phyloP scores from a whole-genome alignment of 2,797 vertebrate genomes.

The Enteromius radiatus region DNA sequence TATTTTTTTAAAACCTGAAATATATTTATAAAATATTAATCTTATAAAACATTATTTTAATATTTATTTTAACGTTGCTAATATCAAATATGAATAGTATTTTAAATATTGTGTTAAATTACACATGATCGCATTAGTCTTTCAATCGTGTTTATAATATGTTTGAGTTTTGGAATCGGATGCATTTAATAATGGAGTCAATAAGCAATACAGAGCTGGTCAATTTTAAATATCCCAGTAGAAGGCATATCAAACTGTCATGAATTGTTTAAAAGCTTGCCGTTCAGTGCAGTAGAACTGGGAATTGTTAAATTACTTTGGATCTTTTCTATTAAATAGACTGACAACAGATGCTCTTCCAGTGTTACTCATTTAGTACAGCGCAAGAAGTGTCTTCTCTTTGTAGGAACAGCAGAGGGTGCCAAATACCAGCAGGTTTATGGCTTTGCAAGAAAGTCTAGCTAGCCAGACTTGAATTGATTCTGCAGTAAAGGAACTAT shows the following conservation, averaged over 20 bases:
- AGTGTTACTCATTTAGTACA: not conserved
- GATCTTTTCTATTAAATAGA: not conserved
- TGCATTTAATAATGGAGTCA: not conserved
- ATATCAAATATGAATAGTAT: not conserved
- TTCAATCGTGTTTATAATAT: not conserved
- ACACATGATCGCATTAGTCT: not conserved
- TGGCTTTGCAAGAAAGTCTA: not conserved
- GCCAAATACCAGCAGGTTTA: conserved; percentile 15
- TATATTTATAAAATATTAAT: not conserved
- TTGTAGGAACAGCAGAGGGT: conserved; percentile 26
- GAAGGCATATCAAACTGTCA: not conserved
- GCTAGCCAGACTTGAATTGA: not conserved
- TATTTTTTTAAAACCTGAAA: not conserved
- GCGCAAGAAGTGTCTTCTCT: not conserved
- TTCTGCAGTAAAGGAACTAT: not conserved
- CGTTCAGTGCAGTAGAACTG: not conserved
- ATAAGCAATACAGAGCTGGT: not conserved
- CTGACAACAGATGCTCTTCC: not conserved
- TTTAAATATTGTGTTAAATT: not conserved
- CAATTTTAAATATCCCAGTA: not conserved
- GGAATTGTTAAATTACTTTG: not conserved
- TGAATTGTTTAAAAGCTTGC: not conserved
- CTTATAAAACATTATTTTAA: not conserved
- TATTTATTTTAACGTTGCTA: not conserved
- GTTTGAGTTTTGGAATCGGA: not conserved